These are phyloP conservation scores for Rhagoletis pomonella DNA, from an alignment of 1,140 invertebrate genomes.

Conservation along the genomic window DNA sequence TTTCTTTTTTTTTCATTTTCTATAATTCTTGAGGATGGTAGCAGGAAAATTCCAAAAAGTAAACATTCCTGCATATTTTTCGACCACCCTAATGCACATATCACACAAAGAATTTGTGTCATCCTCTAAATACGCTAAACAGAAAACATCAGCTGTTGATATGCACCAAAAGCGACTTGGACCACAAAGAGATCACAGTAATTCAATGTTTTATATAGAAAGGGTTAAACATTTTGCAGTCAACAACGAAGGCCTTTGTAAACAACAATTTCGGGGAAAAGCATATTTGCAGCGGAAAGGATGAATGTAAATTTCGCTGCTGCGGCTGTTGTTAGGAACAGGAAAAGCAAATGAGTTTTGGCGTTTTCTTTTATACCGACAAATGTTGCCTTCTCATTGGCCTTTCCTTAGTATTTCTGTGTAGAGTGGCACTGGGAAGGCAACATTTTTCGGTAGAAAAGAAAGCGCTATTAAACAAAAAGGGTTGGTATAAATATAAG, in stretches of 20 bases:
- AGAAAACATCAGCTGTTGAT: neutral
- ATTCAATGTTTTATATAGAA: neutral
- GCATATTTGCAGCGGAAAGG: neutral
- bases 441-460: no score
- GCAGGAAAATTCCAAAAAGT: no score
- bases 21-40: no score
- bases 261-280: neutral
- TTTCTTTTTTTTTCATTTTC: no score
- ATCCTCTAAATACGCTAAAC: no score
- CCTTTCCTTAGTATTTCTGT: no score
- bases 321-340: neutral
- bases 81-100: no score
- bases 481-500: neutral
- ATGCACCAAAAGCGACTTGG: neutral
- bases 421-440: no score
- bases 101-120: no score
- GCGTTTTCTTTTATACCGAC: no score
- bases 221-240: neutral
- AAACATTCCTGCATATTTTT: no score
- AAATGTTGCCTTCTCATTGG: no score
- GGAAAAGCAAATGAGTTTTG: neutral
- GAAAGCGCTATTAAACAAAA: neutral
- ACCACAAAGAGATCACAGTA: neutral
- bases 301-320: neutral
- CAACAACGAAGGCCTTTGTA: neutral